Evolutionary conservation across 2,113 vertebrate species (phyloP).

Genomic region (Megaleporinus macrocephalus): DNA sequence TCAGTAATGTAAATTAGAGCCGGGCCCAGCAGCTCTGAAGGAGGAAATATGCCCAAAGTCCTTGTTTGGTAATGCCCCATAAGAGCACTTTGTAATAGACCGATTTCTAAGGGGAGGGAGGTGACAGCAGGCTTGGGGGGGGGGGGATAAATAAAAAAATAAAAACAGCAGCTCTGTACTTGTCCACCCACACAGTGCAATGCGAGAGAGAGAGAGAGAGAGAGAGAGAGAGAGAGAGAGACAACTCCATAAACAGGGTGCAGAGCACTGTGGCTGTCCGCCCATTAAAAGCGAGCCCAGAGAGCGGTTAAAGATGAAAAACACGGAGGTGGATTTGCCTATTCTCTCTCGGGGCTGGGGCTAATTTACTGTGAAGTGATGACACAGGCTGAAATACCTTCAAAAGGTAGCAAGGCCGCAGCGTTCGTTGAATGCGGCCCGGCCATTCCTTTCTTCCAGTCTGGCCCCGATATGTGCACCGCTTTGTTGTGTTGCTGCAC

Average conservation of each 20-base stretch:
- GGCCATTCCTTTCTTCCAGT: background rate
- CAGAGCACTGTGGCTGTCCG: background rate
- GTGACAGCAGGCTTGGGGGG: conserved; percentile 3
- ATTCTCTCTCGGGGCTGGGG: conserved; percentile 19
- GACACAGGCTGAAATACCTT: conserved; percentile 46
- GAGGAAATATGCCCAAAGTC: conserved; percentile 23
- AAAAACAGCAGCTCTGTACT: background rate
- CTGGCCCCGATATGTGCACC: background rate
- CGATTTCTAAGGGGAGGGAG: conserved; percentile 39
- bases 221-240: conserved; percentile 5
- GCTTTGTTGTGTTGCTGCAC: conserved; percentile 3
- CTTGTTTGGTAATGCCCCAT: conserved; percentile 24
- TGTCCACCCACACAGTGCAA: conserved; percentile 37
- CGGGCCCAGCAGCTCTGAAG: conserved; percentile 22
- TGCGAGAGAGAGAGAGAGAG: background rate
- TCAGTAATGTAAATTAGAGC: conserved; percentile 42
- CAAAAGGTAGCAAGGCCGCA: conserved; percentile 23
- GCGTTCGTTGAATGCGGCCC: background rate
- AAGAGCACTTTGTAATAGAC: conserved; percentile 37
- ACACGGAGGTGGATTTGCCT: conserved; percentile 33
- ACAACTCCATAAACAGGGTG: conserved; percentile 4
- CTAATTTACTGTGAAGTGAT: conserved; percentile 41
- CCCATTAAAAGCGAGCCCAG: conserved; percentile 32
- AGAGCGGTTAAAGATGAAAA: conserved; percentile 9
- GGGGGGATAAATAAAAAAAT: background rate